Evolutionary conservation across 1,140 invertebrate species (phyloP).

Genomic region (Papilio glaucus): DNA sequence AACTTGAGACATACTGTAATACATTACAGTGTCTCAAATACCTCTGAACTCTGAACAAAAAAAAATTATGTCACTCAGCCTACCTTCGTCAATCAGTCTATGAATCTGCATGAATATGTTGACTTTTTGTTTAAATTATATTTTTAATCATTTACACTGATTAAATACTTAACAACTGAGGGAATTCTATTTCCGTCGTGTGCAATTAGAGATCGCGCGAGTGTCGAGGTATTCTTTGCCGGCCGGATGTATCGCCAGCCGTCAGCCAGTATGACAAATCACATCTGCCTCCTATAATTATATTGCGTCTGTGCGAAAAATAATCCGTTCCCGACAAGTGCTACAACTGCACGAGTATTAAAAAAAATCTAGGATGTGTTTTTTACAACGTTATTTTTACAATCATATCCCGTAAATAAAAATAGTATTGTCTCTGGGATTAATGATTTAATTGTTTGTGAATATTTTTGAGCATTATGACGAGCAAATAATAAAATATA

Average conservation of each 20-base stretch:
- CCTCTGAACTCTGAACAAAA: too few relatives aligned
- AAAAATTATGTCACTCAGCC: too few relatives aligned
- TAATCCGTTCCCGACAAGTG: neutral
- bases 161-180: neutral
- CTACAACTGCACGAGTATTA: too few relatives aligned
- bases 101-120: too few relatives aligned
- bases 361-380: too few relatives aligned
- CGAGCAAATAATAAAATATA: neutral
- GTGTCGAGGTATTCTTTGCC: neutral
- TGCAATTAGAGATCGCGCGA: neutral
- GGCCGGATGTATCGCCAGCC: constrained; percentile 19
- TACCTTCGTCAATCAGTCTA: too few relatives aligned
- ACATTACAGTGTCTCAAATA: too few relatives aligned
- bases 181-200: neutral
- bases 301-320: constrained; percentile 2
- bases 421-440: neutral
- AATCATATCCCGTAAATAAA: too few relatives aligned
- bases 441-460: neutral
- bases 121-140: too few relatives aligned
- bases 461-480: neutral
- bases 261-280: constrained; percentile 23
- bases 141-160: too few relatives aligned
- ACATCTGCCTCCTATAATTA: constrained; percentile 21
- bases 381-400: too few relatives aligned
- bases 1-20: too few relatives aligned